These are phyloP conservation scores for Lasioglossum baleicum DNA, from an alignment of 1,140 invertebrate species.

Conservation along the genomic window DNA sequence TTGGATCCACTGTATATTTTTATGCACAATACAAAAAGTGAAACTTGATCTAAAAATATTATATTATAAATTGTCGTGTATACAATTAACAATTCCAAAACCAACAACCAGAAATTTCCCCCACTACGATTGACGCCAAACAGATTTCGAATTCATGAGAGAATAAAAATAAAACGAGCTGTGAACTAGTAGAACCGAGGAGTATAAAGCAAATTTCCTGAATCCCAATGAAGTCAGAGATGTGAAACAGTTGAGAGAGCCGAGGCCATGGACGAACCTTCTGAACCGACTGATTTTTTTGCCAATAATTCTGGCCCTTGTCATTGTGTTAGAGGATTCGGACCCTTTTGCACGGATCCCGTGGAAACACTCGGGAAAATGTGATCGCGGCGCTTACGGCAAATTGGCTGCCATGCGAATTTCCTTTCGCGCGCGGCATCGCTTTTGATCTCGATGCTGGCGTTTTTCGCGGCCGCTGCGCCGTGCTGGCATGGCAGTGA, in stretches of 20 bases:
- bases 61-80: no score
- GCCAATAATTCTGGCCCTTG: background rate
- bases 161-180: background rate
- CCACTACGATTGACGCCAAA: no score
- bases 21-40: no score
- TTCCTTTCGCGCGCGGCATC: constrained; percentile 13
- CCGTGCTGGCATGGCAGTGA: background rate
- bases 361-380: constrained; percentile 27
- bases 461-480: constrained; percentile 23
- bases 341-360: background rate
- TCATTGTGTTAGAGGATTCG: background rate
- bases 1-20: no score
- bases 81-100: no score
- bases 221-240: background rate
- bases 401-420: constrained; percentile 48
- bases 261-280: background rate
- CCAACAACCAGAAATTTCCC: background rate
- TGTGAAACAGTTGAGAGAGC: background rate
- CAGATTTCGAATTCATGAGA: background rate
- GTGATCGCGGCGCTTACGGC: constrained; percentile 10
- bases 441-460: constrained; percentile 29
- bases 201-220: no score
- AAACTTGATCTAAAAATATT: no score
- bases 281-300: constrained; percentile 3
- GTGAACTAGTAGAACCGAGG: no score